Percentiles rank a stretch among this genome's conserved stretches.
These are phyloP conservation scores for Hirtodrosophila confusa DNA, from an alignment of 2,888 invertebrate species.

Conservation along the genomic window DNA sequence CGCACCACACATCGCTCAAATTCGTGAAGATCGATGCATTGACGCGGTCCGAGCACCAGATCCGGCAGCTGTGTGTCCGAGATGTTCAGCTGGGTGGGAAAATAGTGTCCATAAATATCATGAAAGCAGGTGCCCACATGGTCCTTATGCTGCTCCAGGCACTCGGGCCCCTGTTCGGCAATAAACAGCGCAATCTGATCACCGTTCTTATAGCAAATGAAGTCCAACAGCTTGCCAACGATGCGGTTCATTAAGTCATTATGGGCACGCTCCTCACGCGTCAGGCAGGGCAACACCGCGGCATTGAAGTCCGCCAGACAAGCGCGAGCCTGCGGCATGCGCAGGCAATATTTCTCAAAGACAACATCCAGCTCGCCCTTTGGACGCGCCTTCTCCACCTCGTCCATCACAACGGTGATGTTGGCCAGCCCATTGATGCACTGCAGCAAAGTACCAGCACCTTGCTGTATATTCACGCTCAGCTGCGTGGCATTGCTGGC, in stretches of 20 bases:
- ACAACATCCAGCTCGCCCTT: slow-evolving; percentile 88
- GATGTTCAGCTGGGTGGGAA: slow-evolving; percentile 81
- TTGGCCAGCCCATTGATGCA: slow-evolving; percentile 85
- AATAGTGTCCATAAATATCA: slow-evolving; percentile 85
- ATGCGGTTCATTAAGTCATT: slow-evolving; percentile 87
- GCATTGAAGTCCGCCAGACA: slow-evolving; percentile 87
- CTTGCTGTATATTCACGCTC: slow-evolving; percentile 51
- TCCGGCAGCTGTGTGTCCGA: slow-evolving; percentile 84
- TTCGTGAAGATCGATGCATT: slow-evolving; percentile 78
- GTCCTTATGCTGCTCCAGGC: slow-evolving; percentile 86
- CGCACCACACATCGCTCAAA: slow-evolving; percentile 77
- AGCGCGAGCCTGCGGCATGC: slow-evolving; percentile 78
- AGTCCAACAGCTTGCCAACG: slow-evolving; percentile 85
- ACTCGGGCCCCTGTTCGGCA: slow-evolving; percentile 90
- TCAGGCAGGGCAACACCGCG: slow-evolving; percentile 87
- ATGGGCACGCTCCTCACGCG: slow-evolving; percentile 86
- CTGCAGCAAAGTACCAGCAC: slow-evolving; percentile 37
- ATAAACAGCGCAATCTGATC: slow-evolving; percentile 92
- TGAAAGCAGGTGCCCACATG: slow-evolving; percentile 87
- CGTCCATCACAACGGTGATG: slow-evolving; percentile 85
- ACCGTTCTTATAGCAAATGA: slow-evolving; percentile 91
- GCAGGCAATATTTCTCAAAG: slow-evolving; percentile 89
- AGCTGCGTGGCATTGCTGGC: slow-evolving; percentile 34
- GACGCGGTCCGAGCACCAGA: slow-evolving; percentile 86
- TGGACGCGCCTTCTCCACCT: slow-evolving; percentile 89